Evolutionary conservation across 2,888 invertebrate species (phyloP), one percentile per base, ranked within the genome.

Genomic region (Megamerina dolium): DNA sequence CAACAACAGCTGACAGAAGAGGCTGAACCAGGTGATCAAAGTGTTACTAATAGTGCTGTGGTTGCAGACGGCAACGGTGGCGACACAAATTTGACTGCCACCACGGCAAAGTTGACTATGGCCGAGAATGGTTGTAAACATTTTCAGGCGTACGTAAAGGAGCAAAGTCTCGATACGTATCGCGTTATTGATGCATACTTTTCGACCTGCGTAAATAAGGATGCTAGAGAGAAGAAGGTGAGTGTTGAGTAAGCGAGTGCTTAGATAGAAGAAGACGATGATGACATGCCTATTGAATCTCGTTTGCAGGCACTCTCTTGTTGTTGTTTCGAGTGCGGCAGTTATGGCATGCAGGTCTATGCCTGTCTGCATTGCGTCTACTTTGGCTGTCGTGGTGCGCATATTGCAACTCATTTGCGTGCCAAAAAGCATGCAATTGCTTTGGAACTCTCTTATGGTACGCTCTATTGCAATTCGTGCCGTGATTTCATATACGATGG

Each of bases 401-500:
- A 95, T 68, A 89, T 93, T 53, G 82, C 85, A 59, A 85, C 88
- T 42, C 95, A 96, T 74, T 82, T 85, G 37, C 84, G 82, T 63
- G 76, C 76, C 33, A 85, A 85, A 60, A 84, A 86, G 59, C 95
- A 95, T 70, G 79, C 80, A 60, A 76, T 94, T 53, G 87, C 90
- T 45, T 79, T 95, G 58, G 95, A 96, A 66, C 73, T 95, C 37
- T 81, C 80, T 41, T 90, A 88, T 72, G 95, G 95, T 33, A 86
- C 89, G 66, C 77, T 96, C 9, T 85, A 85, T 70, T 97, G 97
- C 71, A 83, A 84, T 63, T 81, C 82, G 60, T 97, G 97, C 69
- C 81, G 83, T 49, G 95, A 96, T 70, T 96, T 92, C 69, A 84
- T 94, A 37, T 95, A 94, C 72, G 90, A 92, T 64, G 73, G 79